Evolutionary conservation across 2,113 vertebrate genomes (phyloP).

Genomic region (Scartelaos histophorus): DNA sequence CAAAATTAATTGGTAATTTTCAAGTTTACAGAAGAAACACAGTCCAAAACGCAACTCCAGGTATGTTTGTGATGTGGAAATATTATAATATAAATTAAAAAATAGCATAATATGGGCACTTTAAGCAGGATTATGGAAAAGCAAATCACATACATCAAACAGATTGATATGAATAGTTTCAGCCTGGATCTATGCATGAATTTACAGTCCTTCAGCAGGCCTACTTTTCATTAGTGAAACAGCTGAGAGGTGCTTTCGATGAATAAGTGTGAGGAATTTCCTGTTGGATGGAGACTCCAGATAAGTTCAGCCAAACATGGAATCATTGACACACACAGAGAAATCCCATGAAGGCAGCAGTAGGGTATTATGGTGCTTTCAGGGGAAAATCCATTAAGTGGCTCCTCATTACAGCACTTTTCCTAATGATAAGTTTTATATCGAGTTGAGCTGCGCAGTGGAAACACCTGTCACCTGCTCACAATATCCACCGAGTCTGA

Average conservation of each 20-base stretch:
- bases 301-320: slow-evolving; percentile 4
- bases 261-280: slow-evolving; percentile 2
- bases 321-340: neutral
- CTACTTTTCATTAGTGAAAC: neutral
- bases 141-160: neutral
- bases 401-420: slow-evolving; percentile 9
- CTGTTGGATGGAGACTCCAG: neutral
- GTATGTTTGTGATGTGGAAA: too few relatives aligned
- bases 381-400: neutral
- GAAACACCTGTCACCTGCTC: slow-evolving; percentile 21
- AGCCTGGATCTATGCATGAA: neutral
- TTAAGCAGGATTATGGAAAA: too few relatives aligned
- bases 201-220: neutral
- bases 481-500: slow-evolving; percentile 12
- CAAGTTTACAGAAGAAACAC: too few relatives aligned
- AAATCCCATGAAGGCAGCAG: neutral
- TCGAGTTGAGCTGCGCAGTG: slow-evolving; percentile 12
- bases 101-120: too few relatives aligned
- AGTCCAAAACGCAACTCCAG: too few relatives aligned
- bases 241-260: slow-evolving; percentile 2
- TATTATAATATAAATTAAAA: too few relatives aligned
- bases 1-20: too few relatives aligned
- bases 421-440: slow-evolving; percentile 10
- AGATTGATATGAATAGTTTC: neutral
- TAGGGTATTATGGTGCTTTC: neutral